Conservation (phyloP, 2,888 invertebrate genomes). For the Nowickia ferox region DNA sequence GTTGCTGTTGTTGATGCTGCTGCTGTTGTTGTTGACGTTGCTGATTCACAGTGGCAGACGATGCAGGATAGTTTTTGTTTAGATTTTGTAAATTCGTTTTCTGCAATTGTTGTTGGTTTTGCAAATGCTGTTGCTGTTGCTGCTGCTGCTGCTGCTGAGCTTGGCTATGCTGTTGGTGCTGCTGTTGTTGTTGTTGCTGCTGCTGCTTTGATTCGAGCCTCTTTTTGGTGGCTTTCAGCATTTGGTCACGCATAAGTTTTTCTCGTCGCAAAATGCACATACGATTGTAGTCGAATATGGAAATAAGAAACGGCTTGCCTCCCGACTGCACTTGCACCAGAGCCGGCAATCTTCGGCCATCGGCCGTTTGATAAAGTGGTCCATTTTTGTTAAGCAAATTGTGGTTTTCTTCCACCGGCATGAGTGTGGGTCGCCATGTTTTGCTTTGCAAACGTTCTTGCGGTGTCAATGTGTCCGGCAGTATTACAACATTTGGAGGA, state of each 20-base stretch:
- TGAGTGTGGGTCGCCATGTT: constrained; percentile 89
- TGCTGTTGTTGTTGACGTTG: constrained; percentile 68
- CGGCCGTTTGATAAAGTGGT: constrained; percentile 85
- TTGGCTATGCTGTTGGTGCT: constrained; percentile 65
- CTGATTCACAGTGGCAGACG: constrained; percentile 48
- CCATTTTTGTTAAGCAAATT: constrained; percentile 78
- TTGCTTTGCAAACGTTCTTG: constrained; percentile 84
- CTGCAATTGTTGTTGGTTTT: constrained; percentile 53
- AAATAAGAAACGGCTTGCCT: constrained; percentile 91
- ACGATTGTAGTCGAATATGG: constrained; percentile 91
- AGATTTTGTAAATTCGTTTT: constrained; percentile 61
- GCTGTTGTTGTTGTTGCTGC: constrained; percentile 69
- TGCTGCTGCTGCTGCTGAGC: constrained; percentile 55
- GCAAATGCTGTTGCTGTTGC: constrained; percentile 42
- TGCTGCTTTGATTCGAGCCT: constrained; percentile 73
- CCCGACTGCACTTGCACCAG: constrained; percentile 90
- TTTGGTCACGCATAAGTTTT: constrained; percentile 86
- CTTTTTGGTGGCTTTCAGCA: constrained; percentile 79
- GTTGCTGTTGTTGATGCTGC: constrained; percentile 63
- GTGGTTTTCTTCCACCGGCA: constrained; percentile 86
- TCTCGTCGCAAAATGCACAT: constrained; percentile 89
- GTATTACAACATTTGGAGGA: constrained; percentile 81
- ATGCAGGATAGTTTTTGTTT: constrained; percentile 57
- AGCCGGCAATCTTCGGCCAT: constrained; percentile 86
- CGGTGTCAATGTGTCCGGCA: constrained; percentile 81